Evolutionary conservation across 2,797 vertebrate species (phyloP), one percentile per base, ranked within the genome.

Genomic region (Paratrypauchen microcephalus): DNA sequence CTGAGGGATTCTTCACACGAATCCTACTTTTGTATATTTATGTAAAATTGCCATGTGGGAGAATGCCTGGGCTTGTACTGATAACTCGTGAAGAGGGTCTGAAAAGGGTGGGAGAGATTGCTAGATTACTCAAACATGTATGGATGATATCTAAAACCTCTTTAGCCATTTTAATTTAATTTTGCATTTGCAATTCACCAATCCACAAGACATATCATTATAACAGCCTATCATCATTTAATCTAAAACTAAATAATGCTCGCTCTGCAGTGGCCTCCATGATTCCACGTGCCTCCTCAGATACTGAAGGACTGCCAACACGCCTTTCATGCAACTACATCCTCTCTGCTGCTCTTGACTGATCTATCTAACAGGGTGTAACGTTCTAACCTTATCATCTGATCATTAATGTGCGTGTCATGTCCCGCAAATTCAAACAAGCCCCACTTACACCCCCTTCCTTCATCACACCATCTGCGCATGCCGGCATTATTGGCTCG

Each of bases 401-500:
- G 21, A 45, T 70, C 59, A 23, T 61, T 52, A 26, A 76, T 48
- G 3, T 2, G 18, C 39, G 61, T n/a, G 56, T 12, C 41, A 59
- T 63, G 5, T 23, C 66, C 57, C 70, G 41, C 71, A 68, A 39
- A 65, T 36, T 70, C 58, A 47, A 68, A 63, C 6, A 5, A 21
- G 21, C 18, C 39, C 16, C 65, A 65, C 65, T 50, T 59, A 36
- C 8, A 2, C 39, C 12, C 39, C 13, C 39, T 28, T 75, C 52
- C 41, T 36, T 18, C 41, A 60, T 76, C 73, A 12, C 15, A 65
- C 69, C 69, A 76, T 81, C 73, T 73, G 79, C 23, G 55, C 5
- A 30, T 64, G 21, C 2, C 41, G 66, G 66, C 75, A 70, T 69
- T 75, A 52, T 63, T 47, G 26, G 58, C 26, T 77, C 70, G 59